These are phyloP conservation scores for Chloroclystis v-ata DNA, from an alignment of 2,888 invertebrate genomes.

Conservation along the genomic window DNA sequence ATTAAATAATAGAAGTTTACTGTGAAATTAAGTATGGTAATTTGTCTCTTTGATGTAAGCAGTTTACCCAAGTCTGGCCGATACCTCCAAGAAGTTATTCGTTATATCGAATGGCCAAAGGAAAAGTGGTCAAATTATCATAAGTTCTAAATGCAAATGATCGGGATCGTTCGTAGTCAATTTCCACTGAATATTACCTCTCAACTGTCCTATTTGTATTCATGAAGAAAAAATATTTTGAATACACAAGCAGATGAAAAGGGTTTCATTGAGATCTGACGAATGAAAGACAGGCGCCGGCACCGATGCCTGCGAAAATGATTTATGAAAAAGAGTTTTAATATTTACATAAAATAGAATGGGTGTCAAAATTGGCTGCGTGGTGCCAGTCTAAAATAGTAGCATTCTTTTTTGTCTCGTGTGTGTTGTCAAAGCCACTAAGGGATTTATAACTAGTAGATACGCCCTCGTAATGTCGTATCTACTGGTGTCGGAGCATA, in stretches of 20 bases:
- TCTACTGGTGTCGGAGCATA: too few relatives aligned
- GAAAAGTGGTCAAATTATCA: conserved; percentile 24
- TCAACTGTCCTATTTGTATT: conserved; percentile 59
- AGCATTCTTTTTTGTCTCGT: too few relatives aligned
- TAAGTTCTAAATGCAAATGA: conserved; percentile 34
- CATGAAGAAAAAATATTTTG: conserved; percentile 56
- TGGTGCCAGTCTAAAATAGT: too few relatives aligned
- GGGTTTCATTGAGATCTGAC: conserved; percentile 50
- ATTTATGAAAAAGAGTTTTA: neutral
- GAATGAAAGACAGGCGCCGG: conserved; percentile 43
- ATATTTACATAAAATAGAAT: too few relatives aligned
- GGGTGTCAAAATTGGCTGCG: too few relatives aligned
- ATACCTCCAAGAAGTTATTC: neutral
- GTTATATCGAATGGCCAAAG: conserved; percentile 5
- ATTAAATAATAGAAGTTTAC: too few relatives aligned
- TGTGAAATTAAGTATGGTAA: neutral
- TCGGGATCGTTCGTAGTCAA: conserved; percentile 50
- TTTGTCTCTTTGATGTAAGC: neutral
- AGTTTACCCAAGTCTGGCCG: neutral
- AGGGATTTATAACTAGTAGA: too few relatives aligned
- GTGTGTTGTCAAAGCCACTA: too few relatives aligned
- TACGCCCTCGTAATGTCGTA: too few relatives aligned
- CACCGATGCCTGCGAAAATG: conserved; percentile 5
- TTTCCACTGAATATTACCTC: conserved; percentile 55
- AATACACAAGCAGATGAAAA: conserved; percentile 59